These are phyloP conservation scores for Zophobas morio DNA, from an alignment of 1,140 invertebrate genomes.

Conservation along the genomic window DNA sequence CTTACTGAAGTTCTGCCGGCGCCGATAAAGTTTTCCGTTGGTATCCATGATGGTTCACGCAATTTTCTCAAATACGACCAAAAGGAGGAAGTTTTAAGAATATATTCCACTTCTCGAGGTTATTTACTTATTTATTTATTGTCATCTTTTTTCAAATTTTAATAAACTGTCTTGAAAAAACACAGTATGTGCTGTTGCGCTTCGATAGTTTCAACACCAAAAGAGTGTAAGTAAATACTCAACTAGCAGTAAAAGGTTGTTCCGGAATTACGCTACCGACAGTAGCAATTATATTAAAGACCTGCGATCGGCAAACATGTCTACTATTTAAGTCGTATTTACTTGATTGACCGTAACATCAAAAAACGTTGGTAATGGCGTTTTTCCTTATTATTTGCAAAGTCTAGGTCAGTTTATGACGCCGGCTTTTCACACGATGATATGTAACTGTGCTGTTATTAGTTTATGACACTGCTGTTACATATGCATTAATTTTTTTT, in stretches of 20 bases:
- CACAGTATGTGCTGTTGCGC: constrained; percentile 3
- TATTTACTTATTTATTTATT: not conserved
- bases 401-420: constrained; percentile 8
- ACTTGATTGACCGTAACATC: constrained; percentile 17
- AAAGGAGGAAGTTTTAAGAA: constrained; percentile 4
- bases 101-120: constrained; percentile 27
- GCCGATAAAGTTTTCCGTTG: constrained; percentile 10
- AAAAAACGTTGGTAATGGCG: constrained; percentile 21
- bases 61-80: not conserved
- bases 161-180: constrained; percentile 23
- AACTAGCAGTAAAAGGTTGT: constrained; percentile 8
- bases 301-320: constrained; percentile 9
- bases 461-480: too few species aligned
- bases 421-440: not conserved
- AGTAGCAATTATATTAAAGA: too few species aligned
- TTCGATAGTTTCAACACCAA: not conserved
- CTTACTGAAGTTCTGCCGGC: not conserved
- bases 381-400: constrained; percentile 12
- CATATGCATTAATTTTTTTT: too few species aligned
- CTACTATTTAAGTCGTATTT: constrained; percentile 10
- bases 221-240: not conserved
- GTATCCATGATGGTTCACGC: constrained; percentile 7
- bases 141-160: not conserved
- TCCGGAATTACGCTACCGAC: not conserved
- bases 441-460: too few species aligned